phyloP scores from a whole-genome alignment of 2,797 vertebrate species.

The Florisuga fusca region DNA sequence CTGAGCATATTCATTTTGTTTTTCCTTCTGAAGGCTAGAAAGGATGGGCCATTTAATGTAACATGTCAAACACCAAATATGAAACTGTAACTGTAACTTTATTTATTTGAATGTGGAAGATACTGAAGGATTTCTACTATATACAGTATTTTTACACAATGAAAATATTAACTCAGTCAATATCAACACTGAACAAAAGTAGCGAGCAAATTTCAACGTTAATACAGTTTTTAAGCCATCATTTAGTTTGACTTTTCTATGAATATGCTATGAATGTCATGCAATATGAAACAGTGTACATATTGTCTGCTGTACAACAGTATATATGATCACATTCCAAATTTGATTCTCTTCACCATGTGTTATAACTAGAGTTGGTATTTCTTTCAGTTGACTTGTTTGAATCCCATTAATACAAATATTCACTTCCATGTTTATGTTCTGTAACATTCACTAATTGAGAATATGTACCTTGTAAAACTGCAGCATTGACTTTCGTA shows the following conservation, averaged over 20 bases:
- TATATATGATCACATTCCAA: constrained; percentile 66
- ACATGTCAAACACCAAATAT: constrained; percentile 50
- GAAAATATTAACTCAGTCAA: constrained; percentile 54
- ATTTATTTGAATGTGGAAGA: constrained; percentile 59
- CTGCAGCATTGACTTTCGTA: constrained; percentile 63
- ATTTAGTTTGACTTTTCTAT: constrained; percentile 67
- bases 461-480: constrained; percentile 74
- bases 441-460: constrained; percentile 68
- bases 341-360: constrained; percentile 55
- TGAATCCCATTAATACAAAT: constrained; percentile 67
- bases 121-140: constrained; percentile 63
- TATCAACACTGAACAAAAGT: constrained; percentile 56
- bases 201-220: constrained; percentile 32
- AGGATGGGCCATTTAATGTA: constrained; percentile 26
- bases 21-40: constrained; percentile 33
- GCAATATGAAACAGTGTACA: constrained; percentile 60
- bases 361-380: constrained; percentile 59
- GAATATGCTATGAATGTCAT: constrained; percentile 68
- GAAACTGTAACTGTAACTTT: constrained; percentile 49
- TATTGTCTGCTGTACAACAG: constrained; percentile 67
- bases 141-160: constrained; percentile 71
- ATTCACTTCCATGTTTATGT: constrained; percentile 69
- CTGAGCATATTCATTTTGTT: constrained; percentile 52
- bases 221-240: constrained; percentile 55
- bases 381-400: constrained; percentile 66